These are phyloP conservation scores for Parelbella ahira DNA, from an alignment of 2,888 invertebrate species.

Conservation along the genomic window DNA sequence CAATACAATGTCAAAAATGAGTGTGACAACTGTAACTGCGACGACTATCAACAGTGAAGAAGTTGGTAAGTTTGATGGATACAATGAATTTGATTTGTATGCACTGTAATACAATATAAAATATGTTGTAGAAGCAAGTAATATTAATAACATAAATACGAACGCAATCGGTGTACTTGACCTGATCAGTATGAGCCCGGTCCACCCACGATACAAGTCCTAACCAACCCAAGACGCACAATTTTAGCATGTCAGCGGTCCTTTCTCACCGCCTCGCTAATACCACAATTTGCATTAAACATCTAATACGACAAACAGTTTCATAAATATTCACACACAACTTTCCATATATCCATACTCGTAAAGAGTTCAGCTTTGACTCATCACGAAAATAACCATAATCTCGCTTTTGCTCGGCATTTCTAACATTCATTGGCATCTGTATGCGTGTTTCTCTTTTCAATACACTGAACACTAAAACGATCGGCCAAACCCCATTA, in stretches of 20 bases:
- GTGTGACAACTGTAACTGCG: conserved; percentile 43
- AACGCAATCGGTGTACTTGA: conserved; percentile 37
- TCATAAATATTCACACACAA: conserved; percentile 11
- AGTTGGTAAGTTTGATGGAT: conserved; percentile 67
- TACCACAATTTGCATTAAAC: conserved; percentile 40
- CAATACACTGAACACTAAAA: too few species aligned
- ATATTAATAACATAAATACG: conserved; percentile 8
- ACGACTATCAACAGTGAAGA: conserved; percentile 46
- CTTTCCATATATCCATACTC: conserved; percentile 4
- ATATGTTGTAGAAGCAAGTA: not conserved
- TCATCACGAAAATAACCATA: not conserved
- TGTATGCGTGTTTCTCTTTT: too few species aligned
- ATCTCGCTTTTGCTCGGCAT: too few species aligned
- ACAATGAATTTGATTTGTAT: too few species aligned
- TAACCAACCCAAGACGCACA: conserved; percentile 37
- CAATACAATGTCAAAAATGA: conserved; percentile 54
- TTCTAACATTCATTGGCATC: too few species aligned
- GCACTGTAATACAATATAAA: too few species aligned
- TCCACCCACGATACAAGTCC: conserved; percentile 37
- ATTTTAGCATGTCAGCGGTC: conserved; percentile 34
- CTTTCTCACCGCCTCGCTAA: conserved; percentile 41
- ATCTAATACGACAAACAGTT: conserved; percentile 24
- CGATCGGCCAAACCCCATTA: too few species aligned
- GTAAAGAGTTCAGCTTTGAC: not conserved
- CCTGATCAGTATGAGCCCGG: conserved; percentile 31